Evolutionary conservation across 2,888 invertebrate genomes (phyloP).

Genomic region (Cylloceria caligata): DNA sequence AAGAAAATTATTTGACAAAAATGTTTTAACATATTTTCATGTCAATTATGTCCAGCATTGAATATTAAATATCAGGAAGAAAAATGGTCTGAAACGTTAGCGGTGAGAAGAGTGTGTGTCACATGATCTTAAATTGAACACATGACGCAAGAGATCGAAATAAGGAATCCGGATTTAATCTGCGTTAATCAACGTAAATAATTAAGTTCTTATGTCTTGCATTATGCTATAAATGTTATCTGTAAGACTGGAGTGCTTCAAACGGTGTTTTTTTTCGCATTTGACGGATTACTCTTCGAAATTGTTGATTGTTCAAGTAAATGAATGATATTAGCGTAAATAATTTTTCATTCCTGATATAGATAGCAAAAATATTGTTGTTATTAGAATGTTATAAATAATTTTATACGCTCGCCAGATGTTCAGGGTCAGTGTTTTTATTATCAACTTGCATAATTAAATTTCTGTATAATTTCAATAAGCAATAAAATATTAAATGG

Average conservation of each 20-base stretch:
- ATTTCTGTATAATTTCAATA: constrained; percentile 40
- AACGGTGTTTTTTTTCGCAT: constrained; percentile 1
- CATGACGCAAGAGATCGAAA: not conserved
- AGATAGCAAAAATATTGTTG: constrained; percentile 13
- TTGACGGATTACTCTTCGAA: constrained; percentile 12
- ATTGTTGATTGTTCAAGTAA: constrained; percentile 15
- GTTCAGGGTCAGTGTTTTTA: constrained; percentile 36
- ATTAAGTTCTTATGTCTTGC: not conserved
- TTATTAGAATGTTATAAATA: constrained; percentile 51
- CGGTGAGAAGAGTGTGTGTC: not conserved
- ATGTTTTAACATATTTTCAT: too few species aligned
- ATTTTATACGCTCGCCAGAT: constrained; percentile 36
- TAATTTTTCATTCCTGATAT: constrained; percentile 7
- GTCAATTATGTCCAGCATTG: not conserved
- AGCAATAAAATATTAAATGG: constrained; percentile 52
- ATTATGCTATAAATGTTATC: constrained; percentile 3
- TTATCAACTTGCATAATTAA: constrained; percentile 33
- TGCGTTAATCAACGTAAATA: not conserved
- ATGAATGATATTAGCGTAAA: not conserved
- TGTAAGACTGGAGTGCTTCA: constrained; percentile 3
- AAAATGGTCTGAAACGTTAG: not conserved
- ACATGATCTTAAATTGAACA: not conserved
- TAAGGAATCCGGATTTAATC: not conserved
- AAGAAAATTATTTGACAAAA: too few species aligned
- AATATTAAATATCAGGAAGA: not conserved